Base-by-base conservation (phyloP, 2,888 invertebrate species). In the Ormyrus thymus region DNA sequence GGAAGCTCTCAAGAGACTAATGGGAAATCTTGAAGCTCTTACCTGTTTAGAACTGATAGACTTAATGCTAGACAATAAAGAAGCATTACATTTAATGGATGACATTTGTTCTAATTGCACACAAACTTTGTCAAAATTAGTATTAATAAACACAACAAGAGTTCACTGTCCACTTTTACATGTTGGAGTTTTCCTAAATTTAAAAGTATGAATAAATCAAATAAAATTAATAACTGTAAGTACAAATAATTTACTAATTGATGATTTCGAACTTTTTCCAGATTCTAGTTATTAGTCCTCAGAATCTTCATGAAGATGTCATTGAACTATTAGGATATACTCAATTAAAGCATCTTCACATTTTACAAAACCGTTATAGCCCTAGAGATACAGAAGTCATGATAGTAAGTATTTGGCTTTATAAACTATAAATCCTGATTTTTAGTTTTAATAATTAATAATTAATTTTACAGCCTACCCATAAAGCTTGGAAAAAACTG, bases 101-200 rank as follows among this genome's bases (percentile, higher is more conserved):
- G 94, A 95, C 85, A 93, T 96, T 6, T 93, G 94, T 81, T 91
- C 91, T 76, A 92, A 92, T 64, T 94, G 94, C 84, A 93, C 93
- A 74, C 91, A 93, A 64, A 92, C 93, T 6, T 90, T 97, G 84
- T 88, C 90, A 15, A 92, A 92, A 1, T 90, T 97, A 45, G 92
- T 93, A 76, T 87, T 96, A n/a, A 92, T 96, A 7, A 96, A 97
- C 89, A 92, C 95, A 5, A 95, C 96, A 0, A 94, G 93, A 84
- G 90, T 91, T 6, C 92, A 92, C 65, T 95, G 94, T 84, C 93
- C 94, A 50, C 91, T 96, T 29, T 90, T 95, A 80, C 95, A 96
- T 85, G 92, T 94, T 46, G 95, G 95, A 0, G 92, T 95, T 48
- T 96, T 97, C 87, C 87, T 95, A 45, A 95, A 95, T 87, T 91